Percentiles rank a stretch among this genome's conserved stretches.
Evolutionary conservation across 2,888 invertebrate genomes (phyloP).

Genomic region (Lomographa bimaculata): DNA sequence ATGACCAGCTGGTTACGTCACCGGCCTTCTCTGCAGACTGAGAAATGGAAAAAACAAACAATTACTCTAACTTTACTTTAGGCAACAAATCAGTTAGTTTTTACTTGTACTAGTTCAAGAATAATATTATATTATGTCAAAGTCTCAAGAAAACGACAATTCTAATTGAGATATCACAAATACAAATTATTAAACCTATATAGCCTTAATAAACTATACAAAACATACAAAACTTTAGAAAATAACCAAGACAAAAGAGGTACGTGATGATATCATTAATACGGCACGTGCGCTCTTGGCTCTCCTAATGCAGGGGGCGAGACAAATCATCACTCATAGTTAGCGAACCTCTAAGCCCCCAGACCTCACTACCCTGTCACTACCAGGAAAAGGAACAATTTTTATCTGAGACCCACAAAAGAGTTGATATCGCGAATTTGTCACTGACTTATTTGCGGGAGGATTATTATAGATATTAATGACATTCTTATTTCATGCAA

Average conservation of each 20-base stretch:
- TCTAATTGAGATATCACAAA: too few relatives aligned
- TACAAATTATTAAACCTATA: too few relatives aligned
- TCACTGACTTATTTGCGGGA: conserved; percentile 67
- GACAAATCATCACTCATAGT: conserved; percentile 76
- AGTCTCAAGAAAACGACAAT: too few relatives aligned
- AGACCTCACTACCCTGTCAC: conserved; percentile 58
- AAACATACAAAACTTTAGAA: too few relatives aligned
- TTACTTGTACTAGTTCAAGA: too few relatives aligned
- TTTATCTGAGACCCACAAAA: conserved; percentile 75
- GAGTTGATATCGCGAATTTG: conserved; percentile 75
- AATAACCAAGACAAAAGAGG: conserved; percentile 12
- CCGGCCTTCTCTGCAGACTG: too few relatives aligned
- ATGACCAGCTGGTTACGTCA: too few relatives aligned
- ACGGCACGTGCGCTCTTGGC: conserved; percentile 53
- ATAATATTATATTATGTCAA: too few relatives aligned
- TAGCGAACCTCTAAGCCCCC: conserved; percentile 57
- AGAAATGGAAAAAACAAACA: too few relatives aligned
- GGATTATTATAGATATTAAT: conserved; percentile 65
- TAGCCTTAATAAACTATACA: too few relatives aligned
- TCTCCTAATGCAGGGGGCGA: conserved; percentile 67
- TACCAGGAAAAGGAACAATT: conserved; percentile 67
- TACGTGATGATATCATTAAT: conserved; percentile 54
- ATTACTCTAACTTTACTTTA: too few relatives aligned
- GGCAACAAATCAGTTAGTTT: too few relatives aligned
- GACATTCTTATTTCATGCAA: conserved; percentile 26